Base-by-base conservation (phyloP, 2,888 invertebrate genomes). In the Marasmarcha lunaedactyla region DNA sequence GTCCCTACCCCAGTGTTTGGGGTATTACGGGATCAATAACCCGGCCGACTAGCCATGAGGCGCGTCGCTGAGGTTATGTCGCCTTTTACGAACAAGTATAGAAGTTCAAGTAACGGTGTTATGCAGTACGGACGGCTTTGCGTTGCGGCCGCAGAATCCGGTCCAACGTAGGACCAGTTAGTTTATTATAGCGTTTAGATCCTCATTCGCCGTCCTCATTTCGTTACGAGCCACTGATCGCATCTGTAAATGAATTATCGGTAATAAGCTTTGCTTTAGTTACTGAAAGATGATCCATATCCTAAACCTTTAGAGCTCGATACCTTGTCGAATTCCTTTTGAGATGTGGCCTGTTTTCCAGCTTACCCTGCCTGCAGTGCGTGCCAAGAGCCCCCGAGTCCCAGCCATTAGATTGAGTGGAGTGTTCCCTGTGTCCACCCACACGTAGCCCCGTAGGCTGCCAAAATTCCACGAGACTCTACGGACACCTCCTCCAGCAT, bases 341-440 rank as follows among this genome's bases (percentile, higher is more conserved):
- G 81, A 79, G 78, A 79, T 71, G 72, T 79, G 71, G 72, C 81
- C 79, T 83, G 72, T 84, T 83, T 81, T 84, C 83, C 84, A 84
- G 84, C 84, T 84, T 84, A 83, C 84, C 84, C 79, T 81, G 84
- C 83, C 84, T 81, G 84, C 83, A 77, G 83, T 81, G 81, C 72
- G 83, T 81, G 81, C 78, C 79, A 77, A 77, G 79, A 77, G 81
- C 71, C 81, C 83, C 78, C 68, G 81, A 78, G 71, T 77, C 83
- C 81, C 83, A 78, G 83, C 73, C 81, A 83, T 81, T 84, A 84
- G 84, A 83, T 84, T 84, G 84, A 76, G 84, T 84, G 83, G 83
- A 84, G 83, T 84, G 83, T 79, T 71, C 84, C 83, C 71, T 77
- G 85, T 79, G 71, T 20, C 20, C 70, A 70, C 73, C 78, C 79